Base-by-base conservation (phyloP, 1,140 invertebrate species). In the Manduca sexta region DNA sequence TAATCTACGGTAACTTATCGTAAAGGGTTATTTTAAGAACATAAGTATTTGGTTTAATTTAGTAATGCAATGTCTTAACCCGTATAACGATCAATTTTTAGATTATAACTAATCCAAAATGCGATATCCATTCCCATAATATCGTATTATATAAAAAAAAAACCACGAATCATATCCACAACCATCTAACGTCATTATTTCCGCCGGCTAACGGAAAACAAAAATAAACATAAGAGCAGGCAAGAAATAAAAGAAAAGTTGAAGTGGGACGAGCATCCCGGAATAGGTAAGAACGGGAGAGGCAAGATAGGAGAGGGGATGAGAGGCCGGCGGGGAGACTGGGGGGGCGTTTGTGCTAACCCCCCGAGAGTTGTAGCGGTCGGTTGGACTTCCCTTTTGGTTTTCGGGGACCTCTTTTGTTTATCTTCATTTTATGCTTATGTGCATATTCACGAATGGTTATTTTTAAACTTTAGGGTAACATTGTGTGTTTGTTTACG, bases 141-240 rank as follows among this genome's bases (percentile, higher is more conserved):
- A n/a, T n/a, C n/a, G n/a, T n/a, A n/a, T n/a, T n/a, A n/a, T n/a
- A 35, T 35, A 35, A 35, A 35, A 35, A 11, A 12, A 35, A 35
- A n/a, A n/a, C 5, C 33, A 35, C 30, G 50, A 40, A 45, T 41
- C 45, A 58, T 47, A 60, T 77, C 76, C 71, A 56, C 40, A 64
- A 31, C 49, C 69, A 55, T 44, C 61, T 52, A 69, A 60, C 74
- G 64, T 64, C 56, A 78, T 81, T 84, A 84, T 80, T 83, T 81
- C 74, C 77, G 64, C 71, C 57, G 74, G 74, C 66, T 81, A 76
- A 76, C 77, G 66, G 71, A 78, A 81, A 84, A 84, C 80, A 84
- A 84, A 84, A 84, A 82, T 77, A 79, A 77, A 77, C 72, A 76
- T 64, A 78, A 78, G 74, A 74, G 78, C 67, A 72, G 72, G 71